A percentile compares a stretch with the other conserved stretches of the same genome.
These are phyloP conservation scores for Accipiter virgatus DNA, from an alignment of 2,113 vertebrate species.

Conservation along the genomic window DNA sequence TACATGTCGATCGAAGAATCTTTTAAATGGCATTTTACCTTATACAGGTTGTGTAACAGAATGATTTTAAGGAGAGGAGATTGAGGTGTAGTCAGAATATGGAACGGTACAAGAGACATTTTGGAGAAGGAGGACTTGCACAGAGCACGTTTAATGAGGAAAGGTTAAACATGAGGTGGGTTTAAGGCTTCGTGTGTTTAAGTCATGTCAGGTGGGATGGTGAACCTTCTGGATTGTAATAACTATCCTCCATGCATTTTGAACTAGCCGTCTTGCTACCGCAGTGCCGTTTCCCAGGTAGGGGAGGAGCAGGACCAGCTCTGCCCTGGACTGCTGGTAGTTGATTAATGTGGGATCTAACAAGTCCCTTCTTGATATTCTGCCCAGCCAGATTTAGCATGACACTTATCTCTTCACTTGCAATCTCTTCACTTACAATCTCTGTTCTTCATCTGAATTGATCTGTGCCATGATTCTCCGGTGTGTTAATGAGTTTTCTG, in stretches of 20 bases:
- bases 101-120: neutral
- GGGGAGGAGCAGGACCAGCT: constrained; percentile 5
- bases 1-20: neutral
- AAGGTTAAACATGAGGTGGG: neutral
- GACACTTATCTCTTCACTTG: constrained; percentile 26
- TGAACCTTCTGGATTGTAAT: neutral
- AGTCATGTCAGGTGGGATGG: neutral
- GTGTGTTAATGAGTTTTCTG: constrained; percentile 53
- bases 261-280: neutral
- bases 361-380: constrained; percentile 51
- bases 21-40: neutral
- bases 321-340: neutral
- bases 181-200: neutral
- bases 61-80: neutral
- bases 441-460: constrained; percentile 32
- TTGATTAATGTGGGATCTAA: constrained; percentile 59
- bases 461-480: constrained; percentile 10
- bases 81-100: neutral
- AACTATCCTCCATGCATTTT: neutral
- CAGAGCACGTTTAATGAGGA: neutral
- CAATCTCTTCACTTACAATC: constrained; percentile 11
- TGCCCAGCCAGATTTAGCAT: constrained; percentile 37
- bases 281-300: neutral
- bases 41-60: neutral
- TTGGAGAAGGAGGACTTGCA: neutral